phyloP scores from a whole-genome alignment of 1,140 invertebrate species.

The Carposina sasakii region DNA sequence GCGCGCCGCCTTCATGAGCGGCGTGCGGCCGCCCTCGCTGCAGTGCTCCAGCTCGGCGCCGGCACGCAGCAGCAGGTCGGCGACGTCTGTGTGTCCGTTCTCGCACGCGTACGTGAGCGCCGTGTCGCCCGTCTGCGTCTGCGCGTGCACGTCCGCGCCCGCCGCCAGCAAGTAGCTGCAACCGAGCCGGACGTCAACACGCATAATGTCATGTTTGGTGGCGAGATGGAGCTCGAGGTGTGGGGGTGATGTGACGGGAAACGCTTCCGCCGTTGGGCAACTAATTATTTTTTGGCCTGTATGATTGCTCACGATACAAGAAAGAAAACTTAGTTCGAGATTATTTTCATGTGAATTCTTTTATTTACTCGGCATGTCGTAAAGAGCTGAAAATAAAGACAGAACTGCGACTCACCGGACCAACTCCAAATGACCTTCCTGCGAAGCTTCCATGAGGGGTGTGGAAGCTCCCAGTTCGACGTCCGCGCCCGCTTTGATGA shows the following conservation, averaged over 20 bases:
- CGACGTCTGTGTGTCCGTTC: constrained; percentile 96
- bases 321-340: no score
- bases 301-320: no score
- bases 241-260: no score
- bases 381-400: neutral
- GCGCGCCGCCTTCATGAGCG: constrained; percentile 98
- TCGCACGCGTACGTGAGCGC: constrained; percentile 98
- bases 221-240: no score
- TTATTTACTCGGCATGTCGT: no score
- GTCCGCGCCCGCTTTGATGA: constrained; percentile 96
- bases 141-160: constrained; percentile 92
- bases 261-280: no score
- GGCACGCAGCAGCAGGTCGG: constrained; percentile 89
- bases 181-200: neutral
- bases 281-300: no score
- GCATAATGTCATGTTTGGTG: no score
- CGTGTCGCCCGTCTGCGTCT: constrained; percentile 96
- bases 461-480: constrained; percentile 97
- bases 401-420: constrained; percentile 76
- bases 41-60: constrained; percentile 95
- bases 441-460: constrained; percentile 98
- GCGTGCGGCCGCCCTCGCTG: constrained; percentile 95
- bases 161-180: constrained; percentile 85
- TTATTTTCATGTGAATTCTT: no score
- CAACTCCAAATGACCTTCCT: constrained; percentile 96